phyloP scores from a whole-genome alignment of 2,888 invertebrate genomes.

The Coecobrya sp. region DNA sequence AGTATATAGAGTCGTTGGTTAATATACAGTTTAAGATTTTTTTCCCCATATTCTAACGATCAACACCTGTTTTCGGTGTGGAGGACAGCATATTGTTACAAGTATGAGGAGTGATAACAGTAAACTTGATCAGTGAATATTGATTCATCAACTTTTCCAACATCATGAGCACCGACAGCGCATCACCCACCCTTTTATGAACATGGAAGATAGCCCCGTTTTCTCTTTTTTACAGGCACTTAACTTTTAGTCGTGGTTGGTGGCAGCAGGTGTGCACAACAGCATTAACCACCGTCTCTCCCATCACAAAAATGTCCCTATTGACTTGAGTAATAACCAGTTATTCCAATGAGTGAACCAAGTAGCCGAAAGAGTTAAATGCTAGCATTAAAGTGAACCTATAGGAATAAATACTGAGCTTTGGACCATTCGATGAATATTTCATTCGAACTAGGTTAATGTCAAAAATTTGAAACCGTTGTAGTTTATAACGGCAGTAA shows the following conservation, averaged over 20 bases:
- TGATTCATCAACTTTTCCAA: constrained; percentile 38
- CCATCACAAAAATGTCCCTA: constrained; percentile 65
- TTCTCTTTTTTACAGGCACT: constrained; percentile 41
- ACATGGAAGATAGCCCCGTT: background rate
- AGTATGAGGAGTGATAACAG: background rate
- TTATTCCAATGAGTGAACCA: too few species aligned
- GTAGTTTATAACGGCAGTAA: too few species aligned
- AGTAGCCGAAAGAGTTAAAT: too few species aligned
- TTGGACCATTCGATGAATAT: too few species aligned
- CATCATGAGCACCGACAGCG: constrained; percentile 46
- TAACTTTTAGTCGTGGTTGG: constrained; percentile 38
- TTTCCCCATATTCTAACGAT: background rate
- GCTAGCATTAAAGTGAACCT: too few species aligned
- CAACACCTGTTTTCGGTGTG: constrained; percentile 2
- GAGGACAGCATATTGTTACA: background rate
- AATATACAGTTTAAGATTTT: background rate
- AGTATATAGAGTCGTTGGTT: too few species aligned
- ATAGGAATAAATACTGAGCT: too few species aligned
- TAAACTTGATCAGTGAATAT: constrained; percentile 21
- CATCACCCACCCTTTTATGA: background rate
- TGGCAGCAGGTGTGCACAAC: constrained; percentile 77
- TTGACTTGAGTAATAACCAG: constrained; percentile 69
- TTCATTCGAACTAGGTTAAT: too few species aligned
- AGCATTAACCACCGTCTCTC: constrained; percentile 49
- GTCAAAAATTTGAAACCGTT: background rate